Evolutionary conservation across 2,113 vertebrate genomes (phyloP), one percentile per base, ranked within the genome.

Genomic region (Shinisaurus crocodilurus): DNA sequence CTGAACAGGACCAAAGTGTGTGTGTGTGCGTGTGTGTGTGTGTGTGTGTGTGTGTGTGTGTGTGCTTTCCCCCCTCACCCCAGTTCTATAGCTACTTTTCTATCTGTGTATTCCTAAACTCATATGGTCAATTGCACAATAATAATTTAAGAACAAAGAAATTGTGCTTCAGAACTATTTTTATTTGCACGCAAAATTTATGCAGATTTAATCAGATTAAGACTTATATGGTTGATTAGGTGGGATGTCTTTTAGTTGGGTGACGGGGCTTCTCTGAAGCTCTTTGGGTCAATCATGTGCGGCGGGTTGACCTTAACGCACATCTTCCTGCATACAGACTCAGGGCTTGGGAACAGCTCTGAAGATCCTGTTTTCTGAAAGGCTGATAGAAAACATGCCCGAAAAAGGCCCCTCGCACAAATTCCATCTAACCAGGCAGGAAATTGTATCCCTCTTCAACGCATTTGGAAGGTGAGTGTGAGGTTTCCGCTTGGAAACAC

Each of bases 331-430:
- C 81, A 5, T 79, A 27, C 90, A 99, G 99, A 99, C 98, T 0
- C 98, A 99, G 94, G 99, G 99, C 91, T 95, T 99, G 96, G 99
- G 99, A 3, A 99, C 99, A 0, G 98, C 97, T 0, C 95, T 99
- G 92, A 99, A 98, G 97, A 98, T 99, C 93, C 96, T 99, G 80
- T 99, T 99, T 94, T 99, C 99, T 0, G 98, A 98, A 95, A 98
- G 97, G 75, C 96, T 98, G 94, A 99, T 99, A 29, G 97, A 98
- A 83, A 98, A 96, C 88, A 97, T 99, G 75, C 97, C 98, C 1
- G 96, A 97, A 83, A 97, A 96, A 1, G 96, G 96, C 77, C 93
- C 95, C n/a, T 97, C 94, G 60, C 97, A 98, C 9, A 95, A 96
- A 27, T 99, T 99, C 95, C 98, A 98, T 94, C 97, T 99, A 83